phyloP scores from a whole-genome alignment of 35 echinoderm and acorn worm genomes.

The Ophioderma brevispina region DNA sequence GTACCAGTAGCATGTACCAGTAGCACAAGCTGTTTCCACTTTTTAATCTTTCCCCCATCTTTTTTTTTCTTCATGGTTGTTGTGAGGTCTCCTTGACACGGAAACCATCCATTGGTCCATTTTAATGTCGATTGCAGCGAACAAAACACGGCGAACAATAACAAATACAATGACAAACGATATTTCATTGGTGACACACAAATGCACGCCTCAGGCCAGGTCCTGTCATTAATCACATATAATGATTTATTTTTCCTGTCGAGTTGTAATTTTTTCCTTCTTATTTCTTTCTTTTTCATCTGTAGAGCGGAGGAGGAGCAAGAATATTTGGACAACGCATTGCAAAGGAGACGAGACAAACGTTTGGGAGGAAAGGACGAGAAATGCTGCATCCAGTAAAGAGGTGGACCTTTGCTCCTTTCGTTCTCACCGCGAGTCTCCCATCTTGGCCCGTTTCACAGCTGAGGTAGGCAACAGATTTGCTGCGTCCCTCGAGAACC shows the following conservation, averaged over 20 bases:
- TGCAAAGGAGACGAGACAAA: conserved; percentile 31
- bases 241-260: neutral
- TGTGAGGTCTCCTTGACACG: too few species aligned
- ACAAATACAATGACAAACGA: neutral
- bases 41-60: too few species aligned
- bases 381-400: conserved; percentile 64
- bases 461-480: too few species aligned
- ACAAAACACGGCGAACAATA: neutral
- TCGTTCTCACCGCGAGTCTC: too few species aligned
- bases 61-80: too few species aligned
- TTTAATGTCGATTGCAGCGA: neutral
- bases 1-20: neutral
- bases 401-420: too few species aligned
- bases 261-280: neutral
- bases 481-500: too few species aligned
- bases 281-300: neutral
- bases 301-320: conserved; percentile 61
- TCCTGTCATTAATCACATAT: neutral
- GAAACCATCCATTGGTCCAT: neutral
- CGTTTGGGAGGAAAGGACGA: conserved; percentile 23
- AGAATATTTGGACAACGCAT: conserved; percentile 53
- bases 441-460: too few species aligned
- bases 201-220: neutral
- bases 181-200: neutral
- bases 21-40: too few species aligned